Conservation (phyloP, 2,888 invertebrate species). For the Drosophila mimica region DNA sequence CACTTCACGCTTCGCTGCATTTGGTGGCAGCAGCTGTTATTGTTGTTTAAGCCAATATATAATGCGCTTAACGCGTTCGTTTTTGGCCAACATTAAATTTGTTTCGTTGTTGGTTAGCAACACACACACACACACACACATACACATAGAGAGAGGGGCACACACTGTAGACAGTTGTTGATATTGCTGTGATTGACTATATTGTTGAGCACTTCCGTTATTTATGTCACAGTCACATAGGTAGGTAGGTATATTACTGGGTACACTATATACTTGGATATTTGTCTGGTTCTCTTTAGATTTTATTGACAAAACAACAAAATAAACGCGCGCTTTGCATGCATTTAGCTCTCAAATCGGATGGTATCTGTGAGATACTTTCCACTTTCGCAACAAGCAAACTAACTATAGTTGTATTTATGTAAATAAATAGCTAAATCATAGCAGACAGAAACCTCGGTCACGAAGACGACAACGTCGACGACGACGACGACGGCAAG, state of each 20-base stretch:
- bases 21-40: slow-evolving; percentile 61
- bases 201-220: slow-evolving; percentile 71
- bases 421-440: slow-evolving; percentile 34
- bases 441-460: slow-evolving; percentile 69
- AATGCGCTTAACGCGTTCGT: slow-evolving; percentile 58
- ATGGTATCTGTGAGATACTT: slow-evolving; percentile 69
- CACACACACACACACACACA: slow-evolving; percentile 41
- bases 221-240: slow-evolving; percentile 54
- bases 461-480: slow-evolving; percentile 58
- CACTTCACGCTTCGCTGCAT: slow-evolving; percentile 82
- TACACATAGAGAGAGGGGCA: slow-evolving; percentile 19
- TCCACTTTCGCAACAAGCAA: slow-evolving; percentile 72
- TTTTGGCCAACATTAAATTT: slow-evolving; percentile 68
- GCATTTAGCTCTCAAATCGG: slow-evolving; percentile 46
- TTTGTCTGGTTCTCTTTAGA: slow-evolving; percentile 31
- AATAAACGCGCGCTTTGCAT: slow-evolving; percentile 60
- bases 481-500: slow-evolving; percentile 43
- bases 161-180: slow-evolving; percentile 31
- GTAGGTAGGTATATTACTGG: slow-evolving; percentile 23
- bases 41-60: slow-evolving; percentile 47
- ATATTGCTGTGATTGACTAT: slow-evolving; percentile 40
- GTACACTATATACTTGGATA: slow-evolving; percentile 1
- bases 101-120: slow-evolving; percentile 56
- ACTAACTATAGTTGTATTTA: slow-evolving; percentile 30
- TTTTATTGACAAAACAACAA: slow-evolving; percentile 79